Percentiles rank a stretch among this genome's conserved stretches.
These are phyloP conservation scores for Eidolon helvum DNA, from an alignment of 2,113 vertebrate genomes.

Conservation along the genomic window DNA sequence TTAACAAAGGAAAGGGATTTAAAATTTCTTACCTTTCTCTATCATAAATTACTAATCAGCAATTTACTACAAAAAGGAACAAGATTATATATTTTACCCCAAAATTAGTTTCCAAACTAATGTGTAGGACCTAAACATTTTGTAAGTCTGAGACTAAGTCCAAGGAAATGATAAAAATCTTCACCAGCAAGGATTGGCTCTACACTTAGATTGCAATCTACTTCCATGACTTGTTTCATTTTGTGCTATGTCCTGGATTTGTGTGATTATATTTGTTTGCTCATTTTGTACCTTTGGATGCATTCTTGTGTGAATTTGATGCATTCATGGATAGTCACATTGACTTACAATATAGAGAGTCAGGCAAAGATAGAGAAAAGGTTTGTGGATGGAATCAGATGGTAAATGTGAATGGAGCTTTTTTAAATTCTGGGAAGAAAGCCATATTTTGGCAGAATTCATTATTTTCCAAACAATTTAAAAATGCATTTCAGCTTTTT, in stretches of 20 bases:
- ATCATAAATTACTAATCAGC: too few species aligned
- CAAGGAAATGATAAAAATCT: not conserved
- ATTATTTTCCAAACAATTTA: constrained; percentile 42
- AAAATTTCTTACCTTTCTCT: too few species aligned
- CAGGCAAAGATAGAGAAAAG: not conserved
- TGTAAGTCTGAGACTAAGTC: not conserved
- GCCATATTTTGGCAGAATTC: constrained; percentile 25
- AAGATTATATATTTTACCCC: too few species aligned
- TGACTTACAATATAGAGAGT: not conserved
- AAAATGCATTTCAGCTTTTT: not conserved
- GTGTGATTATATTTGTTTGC: not conserved
- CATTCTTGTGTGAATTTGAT: not conserved
- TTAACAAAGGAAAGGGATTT: too few species aligned
- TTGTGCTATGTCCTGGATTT: not conserved
- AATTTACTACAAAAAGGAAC: too few species aligned
- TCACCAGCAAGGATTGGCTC: not conserved
- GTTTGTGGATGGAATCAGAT: not conserved
- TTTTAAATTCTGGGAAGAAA: constrained; percentile 44
- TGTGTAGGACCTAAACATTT: too few species aligned
- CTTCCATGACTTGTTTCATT: not conserved
- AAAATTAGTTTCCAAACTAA: not conserved
- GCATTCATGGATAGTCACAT: not conserved
- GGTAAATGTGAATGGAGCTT: not conserved
- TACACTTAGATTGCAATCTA: not conserved
- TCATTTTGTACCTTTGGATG: not conserved